These are phyloP conservation scores for Dasyornis broadbenti DNA, from an alignment of 2,113 vertebrate genomes.

Conservation along the genomic window DNA sequence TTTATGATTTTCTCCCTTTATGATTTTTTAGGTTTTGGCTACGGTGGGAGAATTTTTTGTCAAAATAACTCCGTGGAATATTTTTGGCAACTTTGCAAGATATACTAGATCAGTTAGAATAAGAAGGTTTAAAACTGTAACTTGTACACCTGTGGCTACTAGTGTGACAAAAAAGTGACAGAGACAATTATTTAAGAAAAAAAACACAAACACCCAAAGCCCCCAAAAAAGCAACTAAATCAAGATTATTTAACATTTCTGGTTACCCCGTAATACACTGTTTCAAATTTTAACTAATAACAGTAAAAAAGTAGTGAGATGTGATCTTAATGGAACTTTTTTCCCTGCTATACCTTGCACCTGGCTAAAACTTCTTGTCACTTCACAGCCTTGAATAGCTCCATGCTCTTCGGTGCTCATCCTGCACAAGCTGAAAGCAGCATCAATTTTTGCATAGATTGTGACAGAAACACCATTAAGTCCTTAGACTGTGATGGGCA, in stretches of 20 bases:
- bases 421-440: not conserved
- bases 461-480: not conserved
- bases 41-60: not conserved
- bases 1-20: not conserved
- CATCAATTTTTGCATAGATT: not conserved
- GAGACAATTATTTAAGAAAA: not conserved
- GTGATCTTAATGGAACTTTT: not conserved
- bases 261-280: not conserved
- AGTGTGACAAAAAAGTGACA: not conserved
- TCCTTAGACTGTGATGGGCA: not conserved
- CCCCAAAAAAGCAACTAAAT: not conserved
- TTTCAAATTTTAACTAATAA: not conserved
- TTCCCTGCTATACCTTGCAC: not conserved
- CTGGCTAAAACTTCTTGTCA: not conserved
- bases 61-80: not conserved
- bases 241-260: not conserved
- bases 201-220: not conserved
- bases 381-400: not conserved
- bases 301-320: not conserved
- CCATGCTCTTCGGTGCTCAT: not conserved
- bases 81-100: not conserved
- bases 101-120: not conserved
- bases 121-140: not conserved
- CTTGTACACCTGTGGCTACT: not conserved
- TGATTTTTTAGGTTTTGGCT: not conserved